phyloP scores from a whole-genome alignment of 2,113 vertebrate species.

The Stegostoma tigrinum region DNA sequence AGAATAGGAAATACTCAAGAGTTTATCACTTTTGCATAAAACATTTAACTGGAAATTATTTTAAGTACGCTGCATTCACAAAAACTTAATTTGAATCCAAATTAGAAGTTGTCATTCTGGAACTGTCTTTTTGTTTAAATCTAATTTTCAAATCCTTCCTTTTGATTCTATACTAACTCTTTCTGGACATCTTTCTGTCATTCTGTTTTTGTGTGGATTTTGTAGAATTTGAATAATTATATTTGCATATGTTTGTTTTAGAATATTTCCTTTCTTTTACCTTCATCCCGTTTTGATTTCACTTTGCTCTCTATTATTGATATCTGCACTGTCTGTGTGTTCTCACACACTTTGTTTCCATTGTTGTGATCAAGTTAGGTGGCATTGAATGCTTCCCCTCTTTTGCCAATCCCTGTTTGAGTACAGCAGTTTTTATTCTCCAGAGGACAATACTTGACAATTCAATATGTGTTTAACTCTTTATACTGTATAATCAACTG shows the following conservation, averaged over 20 bases:
- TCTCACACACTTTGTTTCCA: too few relatives aligned
- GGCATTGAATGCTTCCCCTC: too few relatives aligned
- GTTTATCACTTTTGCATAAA: background rate
- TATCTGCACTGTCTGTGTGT: too few relatives aligned
- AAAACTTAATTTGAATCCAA: background rate
- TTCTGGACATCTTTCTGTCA: background rate
- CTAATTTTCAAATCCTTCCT: background rate
- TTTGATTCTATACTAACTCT: background rate
- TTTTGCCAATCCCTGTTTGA: too few relatives aligned
- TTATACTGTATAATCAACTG: too few relatives aligned
- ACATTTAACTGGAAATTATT: background rate
- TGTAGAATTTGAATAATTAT: background rate
- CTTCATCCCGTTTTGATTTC: too few relatives aligned
- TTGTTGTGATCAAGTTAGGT: too few relatives aligned
- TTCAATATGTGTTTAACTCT: too few relatives aligned
- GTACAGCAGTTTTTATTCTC: too few relatives aligned
- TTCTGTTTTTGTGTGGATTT: background rate
- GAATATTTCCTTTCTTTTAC: too few relatives aligned
- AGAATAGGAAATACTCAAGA: background rate
- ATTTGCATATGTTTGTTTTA: background rate
- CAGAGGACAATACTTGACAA: too few relatives aligned
- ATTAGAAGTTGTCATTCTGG: background rate
- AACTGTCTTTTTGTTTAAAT: background rate
- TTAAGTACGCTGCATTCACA: background rate
- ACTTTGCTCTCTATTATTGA: too few relatives aligned